Evolutionary conservation across 2,113 vertebrate genomes (phyloP).

Genomic region (Xiphorhynchus elegans): DNA sequence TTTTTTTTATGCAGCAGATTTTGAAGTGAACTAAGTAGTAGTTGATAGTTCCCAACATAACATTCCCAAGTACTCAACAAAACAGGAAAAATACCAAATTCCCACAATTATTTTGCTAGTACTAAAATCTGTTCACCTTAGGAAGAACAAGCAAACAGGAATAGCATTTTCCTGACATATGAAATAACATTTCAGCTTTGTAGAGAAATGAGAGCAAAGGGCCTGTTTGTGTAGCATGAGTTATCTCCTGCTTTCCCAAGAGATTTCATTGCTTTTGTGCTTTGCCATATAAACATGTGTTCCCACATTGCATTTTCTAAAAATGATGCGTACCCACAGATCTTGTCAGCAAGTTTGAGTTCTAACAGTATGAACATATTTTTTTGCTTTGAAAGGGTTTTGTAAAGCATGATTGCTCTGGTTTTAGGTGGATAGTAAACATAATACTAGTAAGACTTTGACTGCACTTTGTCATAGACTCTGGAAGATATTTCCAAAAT

Average conservation of each 20-base stretch:
- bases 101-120: slow-evolving; percentile 35
- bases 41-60: not conserved
- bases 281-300: not conserved
- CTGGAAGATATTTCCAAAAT: not conserved
- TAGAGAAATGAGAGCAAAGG: not conserved
- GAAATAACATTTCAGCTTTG: not conserved
- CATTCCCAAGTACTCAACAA: slow-evolving; percentile 2
- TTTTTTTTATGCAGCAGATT: slow-evolving; percentile 19
- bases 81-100: slow-evolving; percentile 21
- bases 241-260: slow-evolving; percentile 31
- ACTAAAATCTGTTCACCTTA: slow-evolving; percentile 1
- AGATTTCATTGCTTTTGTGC: slow-evolving; percentile 13
- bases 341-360: not conserved
- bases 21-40: slow-evolving; percentile 4
- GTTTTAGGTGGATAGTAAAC: not conserved
- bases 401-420: not conserved
- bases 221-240: not conserved
- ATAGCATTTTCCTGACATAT: not conserved
- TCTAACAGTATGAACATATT: not conserved
- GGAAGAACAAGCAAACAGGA: not conserved
- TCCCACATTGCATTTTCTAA: not conserved
- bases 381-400: not conserved
- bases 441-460: not conserved
- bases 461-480: not conserved
- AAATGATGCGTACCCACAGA: not conserved